Evolutionary conservation across 2,888 invertebrate species (phyloP).

Genomic region (Leistus spinibarbis): DNA sequence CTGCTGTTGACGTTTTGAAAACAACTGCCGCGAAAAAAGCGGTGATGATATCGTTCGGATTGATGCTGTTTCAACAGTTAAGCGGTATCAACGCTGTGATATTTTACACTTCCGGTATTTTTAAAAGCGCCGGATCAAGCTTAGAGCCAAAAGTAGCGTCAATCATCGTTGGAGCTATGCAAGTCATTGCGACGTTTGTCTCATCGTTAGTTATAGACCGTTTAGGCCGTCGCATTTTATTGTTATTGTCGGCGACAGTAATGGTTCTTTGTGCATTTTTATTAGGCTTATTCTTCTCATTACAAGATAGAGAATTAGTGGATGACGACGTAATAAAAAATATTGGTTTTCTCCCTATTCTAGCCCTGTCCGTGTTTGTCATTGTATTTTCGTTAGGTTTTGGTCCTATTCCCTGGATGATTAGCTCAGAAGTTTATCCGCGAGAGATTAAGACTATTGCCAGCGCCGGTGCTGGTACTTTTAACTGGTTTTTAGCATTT

Average conservation of each 20-base stretch:
- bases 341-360: constrained; percentile 76
- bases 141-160: constrained; percentile 68
- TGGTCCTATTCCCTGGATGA: constrained; percentile 89
- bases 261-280: constrained; percentile 73
- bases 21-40: constrained; percentile 70
- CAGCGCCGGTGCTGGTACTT: constrained; percentile 77
- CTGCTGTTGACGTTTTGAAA: constrained; percentile 63
- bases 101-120: constrained; percentile 79
- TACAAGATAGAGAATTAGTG: constrained; percentile 53
- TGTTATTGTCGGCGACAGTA: constrained; percentile 71
- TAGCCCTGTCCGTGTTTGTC: constrained; percentile 76
- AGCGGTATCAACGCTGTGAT: constrained; percentile 85
- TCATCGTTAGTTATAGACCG: constrained; percentile 81
- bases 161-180: constrained; percentile 83
- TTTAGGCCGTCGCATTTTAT: constrained; percentile 76
- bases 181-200: constrained; percentile 75
- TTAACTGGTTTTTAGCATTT: constrained; percentile 84
- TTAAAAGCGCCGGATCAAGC: constrained; percentile 64
- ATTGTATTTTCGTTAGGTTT: constrained; percentile 82
- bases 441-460: constrained; percentile 79
- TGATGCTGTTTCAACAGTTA: constrained; percentile 91
- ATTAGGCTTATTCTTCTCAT: constrained; percentile 74
- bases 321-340: constrained; percentile 58
- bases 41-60: constrained; percentile 71
- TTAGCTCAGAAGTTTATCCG: constrained; percentile 81